phyloP scores from a whole-genome alignment of 2,888 invertebrate species.

The Argyresthia albistria region DNA sequence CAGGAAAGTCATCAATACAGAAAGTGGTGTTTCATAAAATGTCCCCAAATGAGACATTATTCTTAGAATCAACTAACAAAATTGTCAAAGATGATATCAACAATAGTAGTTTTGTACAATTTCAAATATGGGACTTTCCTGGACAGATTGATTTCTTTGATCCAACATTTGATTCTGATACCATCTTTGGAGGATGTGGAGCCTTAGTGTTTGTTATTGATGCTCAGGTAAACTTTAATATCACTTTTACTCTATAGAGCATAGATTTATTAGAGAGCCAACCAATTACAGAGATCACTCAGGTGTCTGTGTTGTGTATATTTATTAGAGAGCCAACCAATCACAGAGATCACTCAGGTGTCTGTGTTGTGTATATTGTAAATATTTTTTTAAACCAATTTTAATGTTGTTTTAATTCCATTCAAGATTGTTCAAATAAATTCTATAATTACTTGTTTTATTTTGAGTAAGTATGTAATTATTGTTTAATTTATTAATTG shows the following conservation, averaged over 20 bases:
- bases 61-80: constrained; percentile 98
- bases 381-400: too few species aligned
- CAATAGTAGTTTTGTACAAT: constrained; percentile 96
- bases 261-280: too few species aligned
- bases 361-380: too few species aligned
- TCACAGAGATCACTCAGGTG: too few species aligned
- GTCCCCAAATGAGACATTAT: constrained; percentile 99
- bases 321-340: too few species aligned
- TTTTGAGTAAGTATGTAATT: too few species aligned
- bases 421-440: too few species aligned
- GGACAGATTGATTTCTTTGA: constrained; percentile 99
- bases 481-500: not conserved
- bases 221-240: constrained; percentile 81
- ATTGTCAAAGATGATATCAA: constrained; percentile 98
- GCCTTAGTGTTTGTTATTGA: constrained; percentile 99
- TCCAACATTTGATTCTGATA: constrained; percentile 94
- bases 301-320: too few species aligned
- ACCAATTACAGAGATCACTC: too few species aligned
- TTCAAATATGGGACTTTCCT: constrained; percentile 99
- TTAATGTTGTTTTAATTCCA: too few species aligned
- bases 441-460: too few species aligned
- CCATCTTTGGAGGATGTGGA: constrained; percentile 97
- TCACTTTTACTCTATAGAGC: too few species aligned
- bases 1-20: constrained; percentile 99
- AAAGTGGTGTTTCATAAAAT: constrained; percentile 99